A percentile compares a stretch with the other conserved stretches of the same genome.
Conservation (phyloP, 2,888 invertebrate species). For the Lucinisca nassula region DNA sequence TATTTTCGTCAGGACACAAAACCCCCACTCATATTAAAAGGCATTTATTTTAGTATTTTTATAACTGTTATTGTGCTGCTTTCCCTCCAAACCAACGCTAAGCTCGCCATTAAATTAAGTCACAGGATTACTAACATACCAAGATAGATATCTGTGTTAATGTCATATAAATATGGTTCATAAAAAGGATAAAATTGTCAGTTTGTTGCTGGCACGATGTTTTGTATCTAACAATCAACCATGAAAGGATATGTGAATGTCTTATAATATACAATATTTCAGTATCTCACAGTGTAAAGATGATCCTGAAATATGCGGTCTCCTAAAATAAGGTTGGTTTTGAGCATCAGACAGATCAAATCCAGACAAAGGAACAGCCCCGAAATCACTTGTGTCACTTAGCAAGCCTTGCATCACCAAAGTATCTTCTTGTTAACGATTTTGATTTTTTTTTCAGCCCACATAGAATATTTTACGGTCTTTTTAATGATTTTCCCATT, state of each 20-base stretch:
- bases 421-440: no score
- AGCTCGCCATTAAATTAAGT: background rate
- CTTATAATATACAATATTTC: background rate
- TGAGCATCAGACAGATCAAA: no score
- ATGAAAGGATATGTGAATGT: background rate
- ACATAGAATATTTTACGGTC: no score
- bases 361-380: no score
- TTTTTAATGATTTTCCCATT: no score
- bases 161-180: background rate
- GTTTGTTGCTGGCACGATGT: background rate
- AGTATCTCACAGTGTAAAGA: background rate
- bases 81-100: background rate
- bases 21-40: background rate
- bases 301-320: no score
- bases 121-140: constrained; percentile 3
- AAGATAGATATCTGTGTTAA: background rate
- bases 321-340: no score
- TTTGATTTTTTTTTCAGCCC: no score
- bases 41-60: background rate
- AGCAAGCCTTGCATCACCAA: no score
- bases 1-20: background rate
- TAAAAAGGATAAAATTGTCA: background rate
- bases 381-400: no score
- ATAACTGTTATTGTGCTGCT: background rate
- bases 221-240: background rate